Evolutionary conservation across 1,140 invertebrate genomes (phyloP).

Genomic region (Aricia agestis): DNA sequence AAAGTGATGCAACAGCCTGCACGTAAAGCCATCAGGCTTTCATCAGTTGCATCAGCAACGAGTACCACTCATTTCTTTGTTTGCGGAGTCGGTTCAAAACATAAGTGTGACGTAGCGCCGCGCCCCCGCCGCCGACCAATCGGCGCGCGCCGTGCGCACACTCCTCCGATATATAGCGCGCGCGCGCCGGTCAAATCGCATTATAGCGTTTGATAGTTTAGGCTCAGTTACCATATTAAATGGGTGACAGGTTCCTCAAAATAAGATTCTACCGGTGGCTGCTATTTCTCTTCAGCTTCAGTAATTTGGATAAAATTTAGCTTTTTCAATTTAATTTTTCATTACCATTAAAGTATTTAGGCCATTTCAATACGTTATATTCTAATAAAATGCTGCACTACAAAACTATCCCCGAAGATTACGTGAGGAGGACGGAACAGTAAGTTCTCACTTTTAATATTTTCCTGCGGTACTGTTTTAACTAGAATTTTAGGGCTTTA

Average conservation of each 20-base stretch:
- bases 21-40: not conserved
- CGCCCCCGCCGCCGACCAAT: slow-evolving; percentile 59
- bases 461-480: slow-evolving; percentile 16
- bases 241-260: slow-evolving; percentile 64
- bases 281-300: slow-evolving; percentile 64
- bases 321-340: slow-evolving; percentile 30
- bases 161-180: slow-evolving; percentile 52
- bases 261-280: slow-evolving; percentile 64
- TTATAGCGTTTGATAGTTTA: slow-evolving; percentile 38
- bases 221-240: slow-evolving; percentile 51
- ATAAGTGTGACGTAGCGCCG: slow-evolving; percentile 41
- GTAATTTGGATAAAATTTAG: slow-evolving; percentile 61
- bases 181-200: slow-evolving; percentile 43
- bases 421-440: slow-evolving; percentile 55
- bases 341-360: slow-evolving; percentile 39
- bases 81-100: not conserved
- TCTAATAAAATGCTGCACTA: slow-evolving; percentile 60
- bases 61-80: not conserved
- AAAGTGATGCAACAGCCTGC: not conserved
- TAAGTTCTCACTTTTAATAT: slow-evolving; percentile 41
- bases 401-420: slow-evolving; percentile 57
- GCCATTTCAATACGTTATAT: slow-evolving; percentile 35
- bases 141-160: slow-evolving; percentile 40
- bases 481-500: no score
- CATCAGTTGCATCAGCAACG: no score